Evolutionary conservation across 1,140 invertebrate species (phyloP).

Genomic region (Drosophila asahinai): DNA sequence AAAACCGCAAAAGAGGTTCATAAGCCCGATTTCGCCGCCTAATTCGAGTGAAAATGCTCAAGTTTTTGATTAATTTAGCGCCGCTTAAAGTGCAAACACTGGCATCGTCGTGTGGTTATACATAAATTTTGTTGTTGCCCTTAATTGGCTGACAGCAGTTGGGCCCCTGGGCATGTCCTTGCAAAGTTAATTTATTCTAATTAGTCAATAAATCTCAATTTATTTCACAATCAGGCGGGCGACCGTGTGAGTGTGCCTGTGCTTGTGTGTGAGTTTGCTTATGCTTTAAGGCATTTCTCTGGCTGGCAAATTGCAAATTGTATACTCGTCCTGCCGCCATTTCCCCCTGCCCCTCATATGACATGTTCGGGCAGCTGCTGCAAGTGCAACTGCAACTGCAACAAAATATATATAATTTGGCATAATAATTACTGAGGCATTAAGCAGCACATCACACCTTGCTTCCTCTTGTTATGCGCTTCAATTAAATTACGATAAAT

Average conservation of each 20-base stretch:
- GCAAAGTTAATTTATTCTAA: slow-evolving; percentile 79
- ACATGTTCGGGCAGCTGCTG: slow-evolving; percentile 35
- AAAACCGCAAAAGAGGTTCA: slow-evolving; percentile 23
- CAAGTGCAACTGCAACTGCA: slow-evolving; percentile 37
- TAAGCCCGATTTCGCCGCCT: neutral
- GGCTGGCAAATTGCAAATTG: slow-evolving; percentile 45
- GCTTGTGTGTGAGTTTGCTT: slow-evolving; percentile 21
- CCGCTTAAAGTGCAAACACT: slow-evolving; percentile 35
- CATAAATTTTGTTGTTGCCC: slow-evolving; percentile 48
- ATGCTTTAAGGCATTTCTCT: slow-evolving; percentile 49
- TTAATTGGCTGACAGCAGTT: slow-evolving; percentile 57
- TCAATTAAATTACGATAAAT: slow-evolving; percentile 66
- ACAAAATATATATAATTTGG: slow-evolving; percentile 46
- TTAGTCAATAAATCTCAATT: slow-evolving; percentile 83
- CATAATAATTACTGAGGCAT: slow-evolving; percentile 67
- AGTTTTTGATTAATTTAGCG: slow-evolving; percentile 43
- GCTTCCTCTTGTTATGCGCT: slow-evolving; percentile 42
- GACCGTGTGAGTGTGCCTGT: slow-evolving; percentile 19
- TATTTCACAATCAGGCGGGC: slow-evolving; percentile 60
- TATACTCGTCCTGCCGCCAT: slow-evolving; percentile 7
- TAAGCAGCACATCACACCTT: slow-evolving; percentile 74
- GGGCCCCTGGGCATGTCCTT: slow-evolving; percentile 53
- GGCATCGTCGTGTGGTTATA: slow-evolving; percentile 17
- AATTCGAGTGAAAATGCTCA: slow-evolving; percentile 10
- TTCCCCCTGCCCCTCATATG: neutral